Base-by-base conservation (phyloP, 2,797 vertebrate species). In the Silurus aristotelis region DNA sequence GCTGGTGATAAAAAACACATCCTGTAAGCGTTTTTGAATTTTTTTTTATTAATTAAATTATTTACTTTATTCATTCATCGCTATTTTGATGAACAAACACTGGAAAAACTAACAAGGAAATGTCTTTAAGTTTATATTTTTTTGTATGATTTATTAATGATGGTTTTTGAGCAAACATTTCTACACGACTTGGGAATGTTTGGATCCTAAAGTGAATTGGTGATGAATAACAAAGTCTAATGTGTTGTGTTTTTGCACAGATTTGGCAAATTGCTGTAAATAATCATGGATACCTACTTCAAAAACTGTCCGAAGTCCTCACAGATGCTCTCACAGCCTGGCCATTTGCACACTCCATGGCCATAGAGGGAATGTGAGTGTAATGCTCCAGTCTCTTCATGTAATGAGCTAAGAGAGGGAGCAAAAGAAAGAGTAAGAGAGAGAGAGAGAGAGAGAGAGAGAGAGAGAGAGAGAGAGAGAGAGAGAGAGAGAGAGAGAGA, bases 221-320 rank as follows among this genome's bases (percentile, higher is more conserved):
- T 8, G 56, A 66, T n/a, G 17, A 38, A 52, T 20, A 63, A 38
- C 71, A 64, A 22, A 20, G 12, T 31, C 10, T 20, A 82, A 19
- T 14, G 13, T 72, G 6, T n/a, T n/a, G 27, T 5, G 12, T n/a
- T n/a, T 72, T 48, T 43, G 12, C 52, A 76, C 6, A 73, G 72
- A 75, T 38, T 38, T 38, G 14, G 6, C n/a, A 84, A 48, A 61
- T 38, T 55, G 15, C 58, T 71, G n/a, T 1, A 38, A 61, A 80
- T 67, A 83, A 61, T 77, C 14, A 78, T 22, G 43, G 71, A 25
- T 76, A 96, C 98, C 93, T 98, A 99, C 98, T 99, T 99, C 94
- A 99, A 96, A 96, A 99, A 99, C 93, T 99, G 98, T 94, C 98
- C 97, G 90, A 99, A 99, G 95, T 99, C 97, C 93, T 99, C 98